Evolutionary conservation across 2,888 invertebrate species (phyloP).

Genomic region (Tipula helvola): DNA sequence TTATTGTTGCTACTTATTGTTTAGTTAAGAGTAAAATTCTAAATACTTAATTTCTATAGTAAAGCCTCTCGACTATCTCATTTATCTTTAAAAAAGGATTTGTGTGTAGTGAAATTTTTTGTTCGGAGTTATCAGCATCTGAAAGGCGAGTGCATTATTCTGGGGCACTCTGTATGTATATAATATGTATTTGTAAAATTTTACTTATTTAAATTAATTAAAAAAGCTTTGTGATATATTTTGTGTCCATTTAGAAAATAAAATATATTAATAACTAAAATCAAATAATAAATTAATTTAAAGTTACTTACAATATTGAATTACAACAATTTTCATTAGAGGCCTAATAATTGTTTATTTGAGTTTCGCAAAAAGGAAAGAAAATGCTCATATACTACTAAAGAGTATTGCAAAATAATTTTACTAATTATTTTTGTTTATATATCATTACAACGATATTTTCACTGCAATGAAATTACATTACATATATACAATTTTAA

Average conservation of each 20-base stretch:
- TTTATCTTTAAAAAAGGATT: too few relatives aligned
- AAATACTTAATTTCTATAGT: too few relatives aligned
- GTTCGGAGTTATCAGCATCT: too few relatives aligned
- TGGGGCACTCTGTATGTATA: too few relatives aligned
- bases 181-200: neutral
- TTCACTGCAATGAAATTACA: neutral
- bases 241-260: constrained; percentile 6
- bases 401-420: neutral
- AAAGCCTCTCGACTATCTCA: too few relatives aligned
- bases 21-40: too few relatives aligned
- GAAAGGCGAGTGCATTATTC: too few relatives aligned
- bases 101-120: too few relatives aligned
- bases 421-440: neutral
- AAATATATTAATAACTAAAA: constrained; percentile 1
- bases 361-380: neutral
- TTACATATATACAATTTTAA: neutral
- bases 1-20: too few relatives aligned
- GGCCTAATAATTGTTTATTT: neutral
- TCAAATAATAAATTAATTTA: neutral
- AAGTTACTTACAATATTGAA: neutral
- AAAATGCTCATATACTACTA: neutral
- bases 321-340: neutral
- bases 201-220: neutral
- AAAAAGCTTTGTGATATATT: constrained; percentile 8
- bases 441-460: neutral